Evolutionary conservation across 2,113 vertebrate species (phyloP).

Genomic region (Xyrauchen texanus): DNA sequence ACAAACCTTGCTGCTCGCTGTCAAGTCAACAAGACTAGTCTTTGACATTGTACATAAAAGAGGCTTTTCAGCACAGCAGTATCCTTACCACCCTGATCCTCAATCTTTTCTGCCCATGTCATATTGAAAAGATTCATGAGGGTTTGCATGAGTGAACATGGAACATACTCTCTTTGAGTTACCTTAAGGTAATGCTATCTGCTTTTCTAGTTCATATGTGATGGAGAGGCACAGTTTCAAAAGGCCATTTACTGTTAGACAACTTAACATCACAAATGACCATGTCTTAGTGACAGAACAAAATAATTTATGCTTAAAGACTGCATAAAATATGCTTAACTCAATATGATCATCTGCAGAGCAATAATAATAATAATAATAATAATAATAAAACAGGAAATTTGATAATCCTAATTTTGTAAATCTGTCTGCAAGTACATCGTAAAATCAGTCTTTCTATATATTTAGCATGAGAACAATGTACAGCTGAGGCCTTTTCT

Average conservation of each 20-base stretch:
- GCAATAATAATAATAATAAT: constrained; percentile 47
- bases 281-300: no score
- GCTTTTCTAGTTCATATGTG: constrained; percentile 61
- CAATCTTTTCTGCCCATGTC: background rate
- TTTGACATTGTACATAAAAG: constrained; percentile 20
- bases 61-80: background rate
- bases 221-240: constrained; percentile 75
- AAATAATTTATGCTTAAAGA: no score
- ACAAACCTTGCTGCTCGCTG: constrained; percentile 2
- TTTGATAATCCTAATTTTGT: constrained; percentile 11
- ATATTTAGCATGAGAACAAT: constrained; percentile 52
- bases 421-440: constrained; percentile 33
- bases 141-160: constrained; percentile 20
- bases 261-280: background rate
- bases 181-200: no score
- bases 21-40: constrained; percentile 10
- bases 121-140: constrained; percentile 39
- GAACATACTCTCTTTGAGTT: no score
- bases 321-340: no score
- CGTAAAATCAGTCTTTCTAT: background rate
- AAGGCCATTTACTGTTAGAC: constrained; percentile 71
- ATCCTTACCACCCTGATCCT: background rate
- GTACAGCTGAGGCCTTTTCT: background rate
- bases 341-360: constrained; percentile 8
- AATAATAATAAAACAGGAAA: constrained; percentile 44